These are phyloP conservation scores for Pan troglodytes DNA, from an alignment of 2,113 vertebrate species.

Conservation along the genomic window DNA sequence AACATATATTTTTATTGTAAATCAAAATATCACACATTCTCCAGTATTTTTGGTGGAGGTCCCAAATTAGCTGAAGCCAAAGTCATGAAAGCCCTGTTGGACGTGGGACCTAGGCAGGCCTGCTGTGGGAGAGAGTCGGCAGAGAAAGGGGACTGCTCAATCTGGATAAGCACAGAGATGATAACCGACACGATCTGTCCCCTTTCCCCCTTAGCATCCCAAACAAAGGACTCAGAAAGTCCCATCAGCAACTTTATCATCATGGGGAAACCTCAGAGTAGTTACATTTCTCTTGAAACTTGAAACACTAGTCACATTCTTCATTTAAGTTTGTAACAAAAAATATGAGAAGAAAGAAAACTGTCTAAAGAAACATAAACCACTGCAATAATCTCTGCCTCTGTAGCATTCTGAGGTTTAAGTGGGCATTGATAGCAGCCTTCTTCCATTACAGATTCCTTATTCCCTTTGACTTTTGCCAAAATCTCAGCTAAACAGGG, in stretches of 20 bases:
- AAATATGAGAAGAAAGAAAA: neutral
- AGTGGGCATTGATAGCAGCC: neutral
- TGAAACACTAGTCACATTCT: neutral
- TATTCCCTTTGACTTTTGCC: neutral
- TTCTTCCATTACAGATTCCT: neutral
- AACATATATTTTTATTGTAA: neutral
- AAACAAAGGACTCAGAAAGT: neutral
- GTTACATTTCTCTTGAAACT: neutral
- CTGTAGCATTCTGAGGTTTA: neutral
- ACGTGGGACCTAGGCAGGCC: neutral
- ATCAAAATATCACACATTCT: neutral
- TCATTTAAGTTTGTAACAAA: neutral
- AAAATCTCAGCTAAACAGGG: neutral
- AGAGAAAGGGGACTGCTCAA: accelerated
- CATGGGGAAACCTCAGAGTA: neutral
- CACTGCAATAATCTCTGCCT: neutral
- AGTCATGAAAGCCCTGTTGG: neutral
- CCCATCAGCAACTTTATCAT: neutral
- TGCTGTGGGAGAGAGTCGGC: neutral
- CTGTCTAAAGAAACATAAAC: neutral
- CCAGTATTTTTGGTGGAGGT: neutral
- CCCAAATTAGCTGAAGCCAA: neutral
- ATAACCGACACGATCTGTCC: neutral
- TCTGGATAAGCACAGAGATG: neutral
- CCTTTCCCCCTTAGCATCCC: neutral